Conservation (phyloP, 2,113 vertebrate species). For the Vidua macroura region DNA sequence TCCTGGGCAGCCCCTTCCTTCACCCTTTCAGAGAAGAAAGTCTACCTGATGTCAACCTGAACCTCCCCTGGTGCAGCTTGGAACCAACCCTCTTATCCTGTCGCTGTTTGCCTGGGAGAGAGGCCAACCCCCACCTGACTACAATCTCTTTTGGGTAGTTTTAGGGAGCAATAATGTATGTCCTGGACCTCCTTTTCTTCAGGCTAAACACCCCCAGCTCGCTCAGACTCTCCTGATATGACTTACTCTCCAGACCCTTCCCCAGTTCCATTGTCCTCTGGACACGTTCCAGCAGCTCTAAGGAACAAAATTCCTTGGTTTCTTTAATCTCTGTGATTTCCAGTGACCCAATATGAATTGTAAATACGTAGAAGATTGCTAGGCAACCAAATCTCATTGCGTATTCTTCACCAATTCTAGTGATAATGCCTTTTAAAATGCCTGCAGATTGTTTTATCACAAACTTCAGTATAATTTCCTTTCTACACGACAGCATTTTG, state of each 20-base stretch:
- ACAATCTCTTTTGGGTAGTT: neutral
- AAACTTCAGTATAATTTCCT: conserved; percentile 9
- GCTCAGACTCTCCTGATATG: neutral
- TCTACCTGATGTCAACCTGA: neutral
- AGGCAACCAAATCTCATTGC: neutral
- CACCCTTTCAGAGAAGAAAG: neutral
- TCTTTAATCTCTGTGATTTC: neutral
- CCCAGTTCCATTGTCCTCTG: neutral
- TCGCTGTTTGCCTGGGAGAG: neutral
- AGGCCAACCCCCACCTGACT: too few relatives aligned
- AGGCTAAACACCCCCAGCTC: neutral
- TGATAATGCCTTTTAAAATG: conserved; percentile 2
- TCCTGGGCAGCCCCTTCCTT: neutral
- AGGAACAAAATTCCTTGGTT: neutral
- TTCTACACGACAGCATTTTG: neutral
- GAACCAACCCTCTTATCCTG: neutral
- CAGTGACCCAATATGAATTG: neutral
- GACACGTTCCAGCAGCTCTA: neutral
- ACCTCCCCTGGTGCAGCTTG: neutral
- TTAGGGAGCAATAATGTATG: neutral
- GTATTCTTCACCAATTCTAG: neutral
- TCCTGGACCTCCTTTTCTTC: neutral
- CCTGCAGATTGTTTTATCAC: neutral
- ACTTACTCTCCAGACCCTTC: neutral
- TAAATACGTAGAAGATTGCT: neutral